Evolutionary conservation across 2,797 vertebrate genomes (phyloP).

Genomic region (Acridotheres tristis): DNA sequence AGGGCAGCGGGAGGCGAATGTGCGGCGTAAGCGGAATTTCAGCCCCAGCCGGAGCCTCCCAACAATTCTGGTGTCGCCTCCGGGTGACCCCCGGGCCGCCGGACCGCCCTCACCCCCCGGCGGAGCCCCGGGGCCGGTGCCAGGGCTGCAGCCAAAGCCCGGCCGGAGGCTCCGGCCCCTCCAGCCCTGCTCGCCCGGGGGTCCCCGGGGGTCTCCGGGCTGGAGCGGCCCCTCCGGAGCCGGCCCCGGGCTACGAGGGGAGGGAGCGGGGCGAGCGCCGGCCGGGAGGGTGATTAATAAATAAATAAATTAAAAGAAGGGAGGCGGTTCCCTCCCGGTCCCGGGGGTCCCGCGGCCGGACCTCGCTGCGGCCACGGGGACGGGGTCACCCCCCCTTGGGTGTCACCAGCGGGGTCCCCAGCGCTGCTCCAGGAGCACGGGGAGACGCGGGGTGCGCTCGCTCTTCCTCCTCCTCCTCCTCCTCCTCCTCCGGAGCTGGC

Average conservation of each 20-base stretch:
- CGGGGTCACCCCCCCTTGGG: background rate
- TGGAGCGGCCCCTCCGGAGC: too few species aligned
- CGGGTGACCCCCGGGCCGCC: background rate
- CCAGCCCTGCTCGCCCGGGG: background rate
- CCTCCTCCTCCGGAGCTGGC: background rate
- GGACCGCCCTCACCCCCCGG: background rate
- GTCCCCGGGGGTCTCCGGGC: background rate
- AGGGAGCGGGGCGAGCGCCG: background rate
- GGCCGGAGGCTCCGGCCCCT: background rate
- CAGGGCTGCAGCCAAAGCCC: background rate
- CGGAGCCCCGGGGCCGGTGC: background rate
- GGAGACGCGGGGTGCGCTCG: background rate
- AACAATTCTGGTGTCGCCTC: background rate
- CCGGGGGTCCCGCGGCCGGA: background rate
- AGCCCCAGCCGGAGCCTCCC: background rate
- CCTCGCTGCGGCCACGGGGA: background rate
- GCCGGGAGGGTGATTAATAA: slow-evolving; percentile 38
- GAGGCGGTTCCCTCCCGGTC: background rate
- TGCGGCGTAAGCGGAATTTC: slow-evolving; percentile 30
- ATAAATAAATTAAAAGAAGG: slow-evolving; percentile 65
- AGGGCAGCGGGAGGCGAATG: background rate
- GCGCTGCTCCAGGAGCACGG: background rate
- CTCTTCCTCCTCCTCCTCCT: background rate
- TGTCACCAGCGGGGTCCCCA: background rate
- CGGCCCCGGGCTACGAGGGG: background rate